Evolutionary conservation across 2,797 vertebrate genomes (phyloP), one percentile per base, ranked within the genome.

Genomic region (Pristis pectinata): DNA sequence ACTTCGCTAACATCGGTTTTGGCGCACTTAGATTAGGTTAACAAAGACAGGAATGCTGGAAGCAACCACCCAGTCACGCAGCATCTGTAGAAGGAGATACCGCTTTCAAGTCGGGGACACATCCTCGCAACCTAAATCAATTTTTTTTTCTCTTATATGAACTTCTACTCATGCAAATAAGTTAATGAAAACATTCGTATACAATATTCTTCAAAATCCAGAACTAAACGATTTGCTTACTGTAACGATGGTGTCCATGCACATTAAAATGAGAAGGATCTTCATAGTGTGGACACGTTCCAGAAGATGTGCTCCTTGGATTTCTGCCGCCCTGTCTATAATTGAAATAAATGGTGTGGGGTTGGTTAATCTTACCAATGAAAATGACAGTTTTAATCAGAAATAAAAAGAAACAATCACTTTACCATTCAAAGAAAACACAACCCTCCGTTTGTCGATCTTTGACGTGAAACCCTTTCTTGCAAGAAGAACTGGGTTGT

Each of bases 161-260:
- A 22, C 30, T 72, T 93, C 5, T 49, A 74, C 37, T 27, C 61
- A 93, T 44, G 22, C 41, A 93, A 93, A 72, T 49, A 6, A 11
- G 41, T 67, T 30, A 2, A n/a, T 89, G 9, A 13, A 37, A 59
- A 87, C 27, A 1, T 37, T 22, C 19, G 87, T 44, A 17, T 10
- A 44, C 24, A 56, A 93, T 17, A 15, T 93, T 11, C 67, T 34
- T 67, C 41, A 53, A 76, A 94, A n/a, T 53, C 30, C 0, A 76
- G 34, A 49, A 56, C 44, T 15, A 67, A 95, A 89, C 10, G 1
- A 64, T 89, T 94, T 56, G 74, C 94, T 94, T 70, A 94, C 94
- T 24, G 15, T 30, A 41, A 89, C 6, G 49, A 64, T 53, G 70
- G 67, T n/a, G 77, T 94, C 83, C 82, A 94, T 37, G 22, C 22